Evolutionary conservation across 2,888 invertebrate genomes (phyloP).

Genomic region (Pollenia angustigena): DNA sequence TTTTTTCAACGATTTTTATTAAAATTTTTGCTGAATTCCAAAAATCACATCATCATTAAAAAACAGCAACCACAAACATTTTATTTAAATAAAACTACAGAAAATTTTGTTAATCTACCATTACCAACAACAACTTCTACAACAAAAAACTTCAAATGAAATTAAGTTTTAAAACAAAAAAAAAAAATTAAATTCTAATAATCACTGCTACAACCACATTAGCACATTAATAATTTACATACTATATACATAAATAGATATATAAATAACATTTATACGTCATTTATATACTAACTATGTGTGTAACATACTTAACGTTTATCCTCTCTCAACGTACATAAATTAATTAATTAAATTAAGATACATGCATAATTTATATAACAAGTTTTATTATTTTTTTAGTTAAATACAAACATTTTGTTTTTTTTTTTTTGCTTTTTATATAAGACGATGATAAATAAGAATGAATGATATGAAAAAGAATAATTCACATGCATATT

Average conservation of each 20-base stretch:
- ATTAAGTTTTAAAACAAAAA: constrained; percentile 38
- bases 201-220: constrained; percentile 66
- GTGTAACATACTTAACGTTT: constrained; percentile 64
- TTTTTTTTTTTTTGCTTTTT: constrained; percentile 60
- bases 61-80: constrained; percentile 36
- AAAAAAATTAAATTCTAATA: constrained; percentile 28
- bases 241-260: constrained; percentile 36
- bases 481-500: constrained; percentile 44
- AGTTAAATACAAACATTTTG: constrained; percentile 67
- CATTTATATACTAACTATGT: constrained; percentile 55
- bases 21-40: constrained; percentile 46
- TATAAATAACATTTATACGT: constrained; percentile 59
- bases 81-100: constrained; percentile 2
- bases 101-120: constrained; percentile 25
- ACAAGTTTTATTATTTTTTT: constrained; percentile 66
- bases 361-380: constrained; percentile 71
- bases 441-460: constrained; percentile 57
- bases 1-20: constrained; percentile 40
- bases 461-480: constrained; percentile 48
- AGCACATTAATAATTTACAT: constrained; percentile 57
- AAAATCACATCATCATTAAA: constrained; percentile 45
- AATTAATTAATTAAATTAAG: constrained; percentile 65
- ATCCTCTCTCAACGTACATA: constrained; percentile 66
- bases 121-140: constrained; percentile 1
- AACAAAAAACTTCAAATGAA: constrained; percentile 1